Evolutionary conservation across 2,113 vertebrate genomes (phyloP).

Genomic region (Pomatorhinus ruficollis): DNA sequence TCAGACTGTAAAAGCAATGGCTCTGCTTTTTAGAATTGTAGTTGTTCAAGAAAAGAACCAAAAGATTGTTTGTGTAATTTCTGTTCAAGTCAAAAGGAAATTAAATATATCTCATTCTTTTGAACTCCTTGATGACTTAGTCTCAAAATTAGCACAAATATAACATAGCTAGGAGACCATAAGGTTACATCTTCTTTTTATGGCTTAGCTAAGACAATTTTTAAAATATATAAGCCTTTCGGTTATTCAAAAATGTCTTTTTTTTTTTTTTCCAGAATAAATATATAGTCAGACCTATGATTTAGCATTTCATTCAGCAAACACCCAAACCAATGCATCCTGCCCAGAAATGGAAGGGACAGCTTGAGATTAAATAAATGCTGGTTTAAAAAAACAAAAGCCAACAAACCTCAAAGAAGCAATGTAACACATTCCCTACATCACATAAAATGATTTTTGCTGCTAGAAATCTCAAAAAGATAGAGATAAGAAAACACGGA

Average conservation of each 20-base stretch:
- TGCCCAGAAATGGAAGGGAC: neutral
- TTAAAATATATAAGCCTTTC: neutral
- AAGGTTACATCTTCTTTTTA: neutral
- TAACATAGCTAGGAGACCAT: neutral
- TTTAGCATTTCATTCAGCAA: neutral
- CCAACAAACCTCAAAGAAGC: neutral
- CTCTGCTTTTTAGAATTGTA: neutral
- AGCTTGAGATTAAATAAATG: neutral
- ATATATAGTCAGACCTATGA: neutral
- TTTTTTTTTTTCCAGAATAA: neutral
- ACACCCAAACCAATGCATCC: neutral
- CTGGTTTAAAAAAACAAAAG: neutral
- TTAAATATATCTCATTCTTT: neutral
- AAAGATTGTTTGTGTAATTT: neutral
- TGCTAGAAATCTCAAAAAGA: neutral
- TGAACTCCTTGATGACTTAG: neutral
- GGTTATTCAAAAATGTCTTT: neutral
- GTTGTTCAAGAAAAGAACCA: conserved; percentile 4
- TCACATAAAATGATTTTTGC: neutral
- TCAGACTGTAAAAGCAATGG: neutral
- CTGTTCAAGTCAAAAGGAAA: conserved; percentile 16
- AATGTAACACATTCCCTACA: neutral
- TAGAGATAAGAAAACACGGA: neutral
- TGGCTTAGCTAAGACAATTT: neutral
- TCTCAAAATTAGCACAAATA: neutral